A percentile compares a stretch with the other conserved stretches of the same genome.
phyloP scores from a whole-genome alignment of 2,113 vertebrate genomes.

The Lepidothrix coronata region DNA sequence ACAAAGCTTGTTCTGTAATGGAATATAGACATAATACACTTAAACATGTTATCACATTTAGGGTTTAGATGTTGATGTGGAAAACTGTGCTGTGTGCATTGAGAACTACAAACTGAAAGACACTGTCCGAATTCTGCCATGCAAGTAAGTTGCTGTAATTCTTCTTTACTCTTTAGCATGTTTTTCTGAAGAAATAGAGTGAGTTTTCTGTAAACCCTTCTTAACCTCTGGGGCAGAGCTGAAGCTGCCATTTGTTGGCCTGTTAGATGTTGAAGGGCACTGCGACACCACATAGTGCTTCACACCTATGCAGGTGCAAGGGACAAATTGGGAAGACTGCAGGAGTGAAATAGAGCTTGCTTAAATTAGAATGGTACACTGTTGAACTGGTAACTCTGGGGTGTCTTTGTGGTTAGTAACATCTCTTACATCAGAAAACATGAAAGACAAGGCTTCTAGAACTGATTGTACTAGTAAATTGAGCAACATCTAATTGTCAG shows the following conservation, averaged over 20 bases:
- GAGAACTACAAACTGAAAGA: slow-evolving; percentile 83
- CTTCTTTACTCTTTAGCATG: background rate
- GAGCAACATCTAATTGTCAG: background rate
- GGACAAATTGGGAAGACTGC: background rate
- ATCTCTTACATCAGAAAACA: background rate
- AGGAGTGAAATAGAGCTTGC: background rate
- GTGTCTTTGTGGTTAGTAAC: background rate
- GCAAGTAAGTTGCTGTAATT: slow-evolving; percentile 75
- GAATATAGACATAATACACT: background rate
- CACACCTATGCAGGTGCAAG: background rate
- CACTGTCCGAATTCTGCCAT: slow-evolving; percentile 80
- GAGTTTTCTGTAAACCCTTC: background rate
- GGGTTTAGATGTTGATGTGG: slow-evolving; percentile 78
- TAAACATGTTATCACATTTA: slow-evolving; percentile 45
- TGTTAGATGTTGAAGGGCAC: background rate
- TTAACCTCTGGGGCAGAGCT: background rate
- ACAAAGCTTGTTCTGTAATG: background rate
- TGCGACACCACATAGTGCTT: background rate
- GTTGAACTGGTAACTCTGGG: background rate
- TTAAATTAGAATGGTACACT: background rate
- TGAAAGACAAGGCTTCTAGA: background rate
- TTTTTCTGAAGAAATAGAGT: background rate
- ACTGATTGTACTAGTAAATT: background rate
- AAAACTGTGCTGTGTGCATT: slow-evolving; percentile 85
- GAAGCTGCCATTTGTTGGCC: background rate